Conservation (phyloP, 2,888 invertebrate species). For the Cyclophora albipunctata region DNA sequence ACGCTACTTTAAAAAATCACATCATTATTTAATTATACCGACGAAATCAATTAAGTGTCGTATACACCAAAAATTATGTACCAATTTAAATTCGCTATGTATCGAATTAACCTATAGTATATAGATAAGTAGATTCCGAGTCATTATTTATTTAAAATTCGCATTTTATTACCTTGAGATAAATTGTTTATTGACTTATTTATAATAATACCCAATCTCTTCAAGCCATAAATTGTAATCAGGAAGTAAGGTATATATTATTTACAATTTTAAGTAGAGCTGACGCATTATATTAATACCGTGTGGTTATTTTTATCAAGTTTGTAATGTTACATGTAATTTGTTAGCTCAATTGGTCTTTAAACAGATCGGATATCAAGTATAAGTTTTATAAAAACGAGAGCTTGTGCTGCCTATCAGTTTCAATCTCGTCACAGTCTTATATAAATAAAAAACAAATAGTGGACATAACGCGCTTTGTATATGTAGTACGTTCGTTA, state of each 20-base stretch:
- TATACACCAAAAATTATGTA: too few species aligned
- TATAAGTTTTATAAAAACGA: too few species aligned
- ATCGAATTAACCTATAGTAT: too few species aligned
- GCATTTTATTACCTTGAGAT: constrained; percentile 5
- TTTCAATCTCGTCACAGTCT: constrained; percentile 10
- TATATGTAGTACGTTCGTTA: constrained; percentile 27
- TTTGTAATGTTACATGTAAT: too few species aligned
- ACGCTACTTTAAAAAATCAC: constrained; percentile 1
- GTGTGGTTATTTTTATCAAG: too few species aligned
- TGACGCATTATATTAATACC: not conserved
- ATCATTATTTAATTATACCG: too few species aligned
- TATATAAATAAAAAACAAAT: constrained; percentile 6
- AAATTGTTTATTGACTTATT: constrained; percentile 3
- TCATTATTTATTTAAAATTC: constrained; percentile 6
- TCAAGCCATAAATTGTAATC: constrained; percentile 7
- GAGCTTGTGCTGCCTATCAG: not conserved
- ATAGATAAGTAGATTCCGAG: not conserved
- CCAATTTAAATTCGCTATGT: too few species aligned
- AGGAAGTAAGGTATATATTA: constrained; percentile 3
- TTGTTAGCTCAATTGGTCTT: too few species aligned
- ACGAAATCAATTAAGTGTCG: too few species aligned
- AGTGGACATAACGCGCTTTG: constrained; percentile 19
- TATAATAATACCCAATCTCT: constrained; percentile 5
- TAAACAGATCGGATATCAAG: too few species aligned
- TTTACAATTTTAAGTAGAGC: not conserved